Evolutionary conservation across 2,888 invertebrate species (phyloP).

Genomic region (Metellina segmentata): DNA sequence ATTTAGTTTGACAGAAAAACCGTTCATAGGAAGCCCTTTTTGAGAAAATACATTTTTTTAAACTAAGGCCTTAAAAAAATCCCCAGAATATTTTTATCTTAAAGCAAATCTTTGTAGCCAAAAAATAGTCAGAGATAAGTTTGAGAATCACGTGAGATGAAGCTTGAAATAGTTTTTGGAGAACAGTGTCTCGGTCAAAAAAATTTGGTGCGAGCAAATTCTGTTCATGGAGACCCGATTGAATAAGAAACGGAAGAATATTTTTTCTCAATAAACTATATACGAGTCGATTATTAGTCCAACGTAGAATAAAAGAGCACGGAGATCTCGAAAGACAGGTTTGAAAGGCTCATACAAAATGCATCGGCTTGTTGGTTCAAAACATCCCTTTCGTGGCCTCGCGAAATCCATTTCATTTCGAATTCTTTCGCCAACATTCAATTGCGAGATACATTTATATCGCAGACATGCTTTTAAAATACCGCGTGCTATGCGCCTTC

Average conservation of each 20-base stretch:
- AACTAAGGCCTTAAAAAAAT: background rate
- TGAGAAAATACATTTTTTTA: too few relatives aligned
- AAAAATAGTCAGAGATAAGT: background rate
- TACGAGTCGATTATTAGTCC: background rate
- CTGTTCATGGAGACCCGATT: background rate
- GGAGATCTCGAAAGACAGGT: background rate
- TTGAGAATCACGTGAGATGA: background rate
- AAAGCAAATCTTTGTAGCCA: background rate
- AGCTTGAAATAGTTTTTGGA: background rate
- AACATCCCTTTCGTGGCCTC: background rate
- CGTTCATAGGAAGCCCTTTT: too few relatives aligned
- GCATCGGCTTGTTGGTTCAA: background rate
- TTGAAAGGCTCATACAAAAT: background rate
- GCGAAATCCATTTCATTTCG: background rate
- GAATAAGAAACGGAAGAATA: background rate
- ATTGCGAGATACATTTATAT: background rate
- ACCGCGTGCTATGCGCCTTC: background rate
- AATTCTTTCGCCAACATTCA: background rate
- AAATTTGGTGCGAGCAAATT: background rate
- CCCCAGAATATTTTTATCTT: background rate
- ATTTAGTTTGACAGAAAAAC: too few relatives aligned
- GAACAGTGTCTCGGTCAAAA: background rate
- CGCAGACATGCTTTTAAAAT: background rate
- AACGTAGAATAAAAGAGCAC: background rate
- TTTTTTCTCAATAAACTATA: background rate